Evolutionary conservation across 2,888 invertebrate genomes (phyloP), one percentile per base, ranked within the genome.

Genomic region (Lithophane ornitopus): DNA sequence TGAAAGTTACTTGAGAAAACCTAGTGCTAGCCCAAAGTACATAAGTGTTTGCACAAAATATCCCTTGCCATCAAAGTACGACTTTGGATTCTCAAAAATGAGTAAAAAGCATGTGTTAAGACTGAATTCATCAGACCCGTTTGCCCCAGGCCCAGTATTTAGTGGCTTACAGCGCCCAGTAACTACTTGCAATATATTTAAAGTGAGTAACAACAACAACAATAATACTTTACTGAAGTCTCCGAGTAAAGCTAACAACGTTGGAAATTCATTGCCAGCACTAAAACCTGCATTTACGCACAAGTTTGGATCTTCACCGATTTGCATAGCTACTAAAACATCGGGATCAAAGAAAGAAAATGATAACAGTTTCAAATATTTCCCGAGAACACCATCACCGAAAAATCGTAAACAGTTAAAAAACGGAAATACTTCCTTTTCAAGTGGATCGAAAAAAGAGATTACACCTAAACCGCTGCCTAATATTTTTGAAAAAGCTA

Each of bases 101-200:
- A 94, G 89, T 87, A 92, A 93, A 84, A 95, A 94, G 77, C 94
- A 94, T 74, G 81, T 95, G 22, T 85, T 96, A 66, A 88, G 95
- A 73, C 86, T 91, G 26, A 96, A 96, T 88, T 90, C 95, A 12
- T 94, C 95, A 6, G 96, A 97, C 86, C 95, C 95, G 3, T 97
- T 97, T 85, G 97, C 97, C 0, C 96, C 97, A 4, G 97, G 96
- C 4, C 97, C 97, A 16, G 97, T 97, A 6, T 97, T 97, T 82
- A 95, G 96, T 87, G 96, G 95, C n/a, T 91, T 96, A 79, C 95
- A 95, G 84, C 91, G 94, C 69, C 95, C 96, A 22, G 92, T 96
- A 39, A 94, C 95, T 16, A 94, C 95, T 76, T 94, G 92, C 79
- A 96, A 96, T 81, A 95, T 96, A 78, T 96, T 96, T 84, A 96